Base-by-base conservation (phyloP, 2,113 vertebrate genomes). In the Sinocyclocheilus rhinocerous region DNA sequence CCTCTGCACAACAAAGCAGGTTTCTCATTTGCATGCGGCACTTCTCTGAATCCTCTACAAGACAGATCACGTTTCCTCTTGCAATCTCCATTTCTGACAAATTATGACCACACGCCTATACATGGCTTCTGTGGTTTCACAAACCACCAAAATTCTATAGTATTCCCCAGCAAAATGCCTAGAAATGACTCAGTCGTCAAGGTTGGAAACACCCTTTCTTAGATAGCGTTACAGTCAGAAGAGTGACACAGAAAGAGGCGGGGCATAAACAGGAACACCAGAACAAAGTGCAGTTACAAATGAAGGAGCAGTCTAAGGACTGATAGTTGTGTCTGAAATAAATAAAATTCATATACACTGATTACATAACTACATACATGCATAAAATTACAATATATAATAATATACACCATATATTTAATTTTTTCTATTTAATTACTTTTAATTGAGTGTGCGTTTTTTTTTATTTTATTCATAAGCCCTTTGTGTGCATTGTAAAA, bases 11-110 rank as follows among this genome's bases (percentile, higher is more conserved):
- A 78, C 79, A 67, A 81, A 63, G 76, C 76, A 48, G 39, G 20
- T 36, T 80, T 59, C 78, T 75, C 42, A 78, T 83, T 73, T 87
- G 52, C 78, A 87, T 85, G 45, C 73, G 45, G 29, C 42, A 85
- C 50, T 85, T 89, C 84, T 87, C 80, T 65, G 80, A 87, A 89
- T 85, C 80, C 55, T 69, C 79, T 79, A 59, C 22, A 13, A 81
- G 69, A 29, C 16, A 15, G 55, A 61, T 87, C 79, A 61, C 18
- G 48, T 80, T 85, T 87, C 88, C 84, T 84, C 67, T 59, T 55
- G 50, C 57, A 26, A 78, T 77, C 69, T 39, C 39, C 79, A 52
- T 75, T 72, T 33, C 65, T 83, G 50, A 77, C 73, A 77, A 80
- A 59, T 36, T 50, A 61, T 3, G 48, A 81, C 55, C 29, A 65